Conservation (phyloP, 2,797 vertebrate species). For the Eulemur coronatus region DNA sequence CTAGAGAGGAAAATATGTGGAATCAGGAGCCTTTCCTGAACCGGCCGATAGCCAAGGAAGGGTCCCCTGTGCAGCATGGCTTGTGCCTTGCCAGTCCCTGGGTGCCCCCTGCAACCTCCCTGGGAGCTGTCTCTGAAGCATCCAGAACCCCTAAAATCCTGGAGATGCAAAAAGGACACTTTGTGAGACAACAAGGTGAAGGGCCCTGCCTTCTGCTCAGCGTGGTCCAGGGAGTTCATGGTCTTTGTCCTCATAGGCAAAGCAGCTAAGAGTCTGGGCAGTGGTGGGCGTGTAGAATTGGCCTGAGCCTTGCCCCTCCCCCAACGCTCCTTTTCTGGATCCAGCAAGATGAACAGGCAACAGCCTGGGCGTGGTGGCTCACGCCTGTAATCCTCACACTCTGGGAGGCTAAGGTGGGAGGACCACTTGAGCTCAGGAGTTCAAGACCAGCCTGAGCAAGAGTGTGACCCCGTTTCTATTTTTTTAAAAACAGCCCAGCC, state of each 20-base stretch:
- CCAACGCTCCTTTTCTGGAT: background rate
- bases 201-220: background rate
- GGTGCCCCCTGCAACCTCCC: background rate
- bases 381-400: no score
- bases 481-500: background rate
- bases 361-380: no score
- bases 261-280: background rate
- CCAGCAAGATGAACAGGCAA: background rate
- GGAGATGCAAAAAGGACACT: accelerated
- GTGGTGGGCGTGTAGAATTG: background rate
- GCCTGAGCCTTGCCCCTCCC: background rate
- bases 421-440: no score
- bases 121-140: background rate
- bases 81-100: background rate
- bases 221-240: background rate
- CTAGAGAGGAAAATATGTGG: background rate
- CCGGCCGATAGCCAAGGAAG: background rate
- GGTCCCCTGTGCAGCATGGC: background rate
- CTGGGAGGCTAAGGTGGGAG: no score
- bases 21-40: background rate
- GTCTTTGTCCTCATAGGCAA: background rate
- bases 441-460: no score
- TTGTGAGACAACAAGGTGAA: background rate
- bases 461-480: no score
- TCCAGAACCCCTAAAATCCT: background rate